Evolutionary conservation across 2,888 invertebrate species (phyloP).

Genomic region (Drosophila antonietae): DNA sequence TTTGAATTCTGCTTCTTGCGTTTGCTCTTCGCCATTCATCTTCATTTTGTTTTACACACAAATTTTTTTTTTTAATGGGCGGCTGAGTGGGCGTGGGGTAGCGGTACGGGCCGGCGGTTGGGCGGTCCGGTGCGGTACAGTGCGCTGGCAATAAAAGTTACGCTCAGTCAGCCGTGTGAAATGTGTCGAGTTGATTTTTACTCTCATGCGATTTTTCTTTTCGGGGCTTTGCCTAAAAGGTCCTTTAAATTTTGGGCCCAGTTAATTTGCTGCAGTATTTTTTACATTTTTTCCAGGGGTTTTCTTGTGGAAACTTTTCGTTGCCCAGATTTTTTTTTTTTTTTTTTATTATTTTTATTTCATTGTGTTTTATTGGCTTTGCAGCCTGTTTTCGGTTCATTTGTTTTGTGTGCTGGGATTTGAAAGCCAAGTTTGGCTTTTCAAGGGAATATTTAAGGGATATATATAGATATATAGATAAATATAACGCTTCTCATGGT

Average conservation of each 20-base stretch:
- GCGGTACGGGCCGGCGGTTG: no score
- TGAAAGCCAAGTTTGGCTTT: conserved; percentile 17
- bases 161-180: conserved; percentile 66
- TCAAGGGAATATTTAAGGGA: not conserved
- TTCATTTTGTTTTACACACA: conserved; percentile 23
- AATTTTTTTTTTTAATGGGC: conserved; percentile 4
- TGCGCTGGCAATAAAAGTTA: conserved; percentile 59
- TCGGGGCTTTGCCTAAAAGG: conserved; percentile 24
- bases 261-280: conserved; percentile 60
- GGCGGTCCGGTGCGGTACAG: not conserved
- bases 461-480: not conserved
- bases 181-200: conserved; percentile 72
- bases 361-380: conserved; percentile 32
- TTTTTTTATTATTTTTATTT: conserved; percentile 15
- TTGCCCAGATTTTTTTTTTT: not conserved
- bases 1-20: conserved; percentile 44
- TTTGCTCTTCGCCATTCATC: conserved; percentile 21
- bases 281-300: conserved; percentile 24
- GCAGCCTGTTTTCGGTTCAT: conserved; percentile 54
- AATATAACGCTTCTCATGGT: not conserved
- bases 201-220: conserved; percentile 45
- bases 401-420: conserved; percentile 32
- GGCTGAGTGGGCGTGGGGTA: not conserved
- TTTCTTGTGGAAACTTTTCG: conserved; percentile 41
- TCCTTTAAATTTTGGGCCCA: conserved; percentile 43